Evolutionary conservation across 64 coral and sea anemone species (phyloP).

Genomic region (Dendronephthya gigantea): DNA sequence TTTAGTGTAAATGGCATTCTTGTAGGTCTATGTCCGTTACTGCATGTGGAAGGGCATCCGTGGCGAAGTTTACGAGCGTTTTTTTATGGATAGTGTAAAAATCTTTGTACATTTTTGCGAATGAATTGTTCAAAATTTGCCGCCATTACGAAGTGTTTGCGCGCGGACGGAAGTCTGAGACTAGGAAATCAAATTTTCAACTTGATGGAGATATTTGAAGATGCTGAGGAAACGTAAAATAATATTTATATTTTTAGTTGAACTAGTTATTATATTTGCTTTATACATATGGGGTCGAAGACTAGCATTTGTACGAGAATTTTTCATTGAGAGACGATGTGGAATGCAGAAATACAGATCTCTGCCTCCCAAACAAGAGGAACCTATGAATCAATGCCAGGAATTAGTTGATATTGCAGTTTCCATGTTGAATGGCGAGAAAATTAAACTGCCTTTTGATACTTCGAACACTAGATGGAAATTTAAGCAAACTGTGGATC

Average conservation of each 20-base stretch:
- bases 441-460: not conserved
- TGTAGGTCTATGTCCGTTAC: too few relatives aligned
- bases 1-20: too few relatives aligned
- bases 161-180: not conserved
- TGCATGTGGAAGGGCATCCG: too few relatives aligned
- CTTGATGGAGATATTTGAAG: too few relatives aligned
- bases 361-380: not conserved
- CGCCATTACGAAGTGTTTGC: too few relatives aligned
- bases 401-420: not conserved
- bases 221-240: not conserved
- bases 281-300: not conserved
- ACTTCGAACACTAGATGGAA: not conserved
- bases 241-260: not conserved
- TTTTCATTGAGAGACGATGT: not conserved
- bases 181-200: too few relatives aligned
- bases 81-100: too few relatives aligned
- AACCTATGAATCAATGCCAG: not conserved
- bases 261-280: not conserved
- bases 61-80: too few relatives aligned
- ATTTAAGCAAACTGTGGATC: not conserved
- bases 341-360: not conserved
- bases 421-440: not conserved
- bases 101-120: too few relatives aligned
- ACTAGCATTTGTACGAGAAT: not conserved
- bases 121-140: too few relatives aligned